These are phyloP conservation scores for Adelognathus sp. DNA, from an alignment of 2,888 invertebrate species.

Conservation along the genomic window DNA sequence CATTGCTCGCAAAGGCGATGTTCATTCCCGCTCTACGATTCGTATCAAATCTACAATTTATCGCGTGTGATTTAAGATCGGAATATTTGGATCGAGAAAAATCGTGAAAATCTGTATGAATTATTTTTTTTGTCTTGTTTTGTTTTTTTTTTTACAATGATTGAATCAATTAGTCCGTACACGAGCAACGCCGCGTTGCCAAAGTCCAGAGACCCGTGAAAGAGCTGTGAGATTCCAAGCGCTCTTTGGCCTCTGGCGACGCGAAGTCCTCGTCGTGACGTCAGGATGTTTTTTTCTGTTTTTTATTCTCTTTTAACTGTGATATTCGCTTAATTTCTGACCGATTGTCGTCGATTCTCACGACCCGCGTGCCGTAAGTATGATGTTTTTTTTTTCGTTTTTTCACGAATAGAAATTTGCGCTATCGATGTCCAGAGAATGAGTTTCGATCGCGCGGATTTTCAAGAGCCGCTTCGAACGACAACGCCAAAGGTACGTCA, in stretches of 20 bases:
- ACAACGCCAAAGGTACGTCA: slow-evolving; percentile 8
- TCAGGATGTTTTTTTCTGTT: no score
- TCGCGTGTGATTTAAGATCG: slow-evolving; percentile 25
- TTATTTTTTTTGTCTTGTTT: no score
- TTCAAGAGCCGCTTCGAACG: slow-evolving; percentile 59
- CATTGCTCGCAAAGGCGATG: background rate
- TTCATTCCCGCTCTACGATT: slow-evolving; percentile 6
- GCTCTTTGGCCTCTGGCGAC: background rate
- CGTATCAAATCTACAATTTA: slow-evolving; percentile 47
- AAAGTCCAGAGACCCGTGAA: background rate
- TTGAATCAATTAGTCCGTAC: slow-evolving; percentile 1
- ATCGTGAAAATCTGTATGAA: slow-evolving; percentile 39
- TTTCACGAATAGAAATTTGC: background rate
- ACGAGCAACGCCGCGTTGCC: background rate
- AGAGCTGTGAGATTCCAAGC: background rate
- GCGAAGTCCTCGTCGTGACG: background rate
- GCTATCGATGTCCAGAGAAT: background rate
- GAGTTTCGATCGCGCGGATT: slow-evolving; percentile 62
- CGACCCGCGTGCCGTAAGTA: slow-evolving; percentile 3
- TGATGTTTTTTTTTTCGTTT: slow-evolving; percentile 3
- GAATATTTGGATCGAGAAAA: background rate
- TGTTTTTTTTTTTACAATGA: no score
- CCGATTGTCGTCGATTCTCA: slow-evolving; percentile 5
- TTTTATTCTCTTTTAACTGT: no score
- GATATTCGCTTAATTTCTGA: background rate